Percentiles rank a stretch among this genome's conserved stretches.
Evolutionary conservation across 2,888 invertebrate species (phyloP).

Genomic region (Augochlorella aurata): DNA sequence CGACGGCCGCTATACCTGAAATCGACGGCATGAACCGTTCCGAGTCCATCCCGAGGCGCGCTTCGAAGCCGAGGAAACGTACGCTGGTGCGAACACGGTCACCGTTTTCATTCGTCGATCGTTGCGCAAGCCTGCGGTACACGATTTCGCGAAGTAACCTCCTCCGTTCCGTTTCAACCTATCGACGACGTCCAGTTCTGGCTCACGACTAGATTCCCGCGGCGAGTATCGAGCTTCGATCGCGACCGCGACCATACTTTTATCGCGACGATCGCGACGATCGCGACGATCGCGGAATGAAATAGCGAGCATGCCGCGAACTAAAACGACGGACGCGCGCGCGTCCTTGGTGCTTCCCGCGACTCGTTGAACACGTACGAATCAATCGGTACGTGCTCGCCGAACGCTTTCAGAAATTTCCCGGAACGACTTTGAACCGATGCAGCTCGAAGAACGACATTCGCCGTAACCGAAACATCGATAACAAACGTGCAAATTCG

Average conservation of each 20-base stretch:
- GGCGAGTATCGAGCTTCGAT: slow-evolving; percentile 35
- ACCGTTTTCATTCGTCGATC: background rate
- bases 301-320: slow-evolving; percentile 56
- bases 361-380: slow-evolving; percentile 73
- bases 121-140: background rate
- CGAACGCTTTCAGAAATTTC: slow-evolving; percentile 39
- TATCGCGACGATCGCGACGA: slow-evolving; percentile 38
- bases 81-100: too few species aligned
- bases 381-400: slow-evolving; percentile 66
- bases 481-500: slow-evolving; percentile 33
- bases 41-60: background rate
- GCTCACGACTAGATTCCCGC: background rate
- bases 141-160: background rate
- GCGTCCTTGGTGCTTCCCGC: slow-evolving; percentile 68
- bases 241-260: slow-evolving; percentile 19
- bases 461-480: slow-evolving; percentile 36
- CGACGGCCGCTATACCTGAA: slow-evolving; percentile 31
- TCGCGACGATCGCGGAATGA: slow-evolving; percentile 34
- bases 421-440: slow-evolving; percentile 32
- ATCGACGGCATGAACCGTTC: background rate
- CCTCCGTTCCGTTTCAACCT: background rate
- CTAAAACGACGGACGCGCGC: slow-evolving; percentile 42
- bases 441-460: slow-evolving; percentile 14
- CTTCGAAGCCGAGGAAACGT: background rate
- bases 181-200: background rate